Conservation (phyloP, 53 echinoderm and acorn worm genomes). For the Mesocentrotus franciscanus region DNA sequence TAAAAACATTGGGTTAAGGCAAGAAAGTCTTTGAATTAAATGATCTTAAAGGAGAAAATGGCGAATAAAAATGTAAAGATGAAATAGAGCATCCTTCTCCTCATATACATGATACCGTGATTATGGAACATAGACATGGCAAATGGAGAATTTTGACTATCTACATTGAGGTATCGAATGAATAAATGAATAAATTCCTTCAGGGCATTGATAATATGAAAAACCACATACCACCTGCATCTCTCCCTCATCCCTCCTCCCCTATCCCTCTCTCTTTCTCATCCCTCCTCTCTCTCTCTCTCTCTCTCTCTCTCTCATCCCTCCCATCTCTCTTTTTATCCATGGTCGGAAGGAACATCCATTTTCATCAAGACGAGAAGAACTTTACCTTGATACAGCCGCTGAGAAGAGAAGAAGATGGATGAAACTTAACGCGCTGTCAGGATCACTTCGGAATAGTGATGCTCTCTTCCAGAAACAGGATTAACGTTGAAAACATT, state of each 20-base stretch:
- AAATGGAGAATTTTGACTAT: neutral
- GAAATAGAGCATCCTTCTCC: neutral
- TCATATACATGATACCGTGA: neutral
- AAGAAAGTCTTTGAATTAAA: no score
- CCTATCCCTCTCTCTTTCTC: neutral
- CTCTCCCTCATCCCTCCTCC: neutral
- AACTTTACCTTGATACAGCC: neutral
- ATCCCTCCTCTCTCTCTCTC: neutral
- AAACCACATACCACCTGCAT: constrained; percentile 41
- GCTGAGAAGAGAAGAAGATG: neutral
- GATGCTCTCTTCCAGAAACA: neutral
- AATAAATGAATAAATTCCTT: neutral
- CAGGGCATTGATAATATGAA: neutral
- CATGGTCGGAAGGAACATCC: constrained; percentile 3
- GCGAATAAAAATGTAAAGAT: no score
- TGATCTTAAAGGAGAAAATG: no score
- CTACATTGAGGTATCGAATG: neutral
- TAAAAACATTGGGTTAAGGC: no score
- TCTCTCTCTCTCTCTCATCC: neutral
- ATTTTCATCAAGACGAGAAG: constrained; percentile 6
- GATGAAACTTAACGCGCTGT: constrained; percentile 3
- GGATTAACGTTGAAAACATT: neutral
- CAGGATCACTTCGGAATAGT: neutral
- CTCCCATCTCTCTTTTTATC: neutral
- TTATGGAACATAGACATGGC: neutral